Evolutionary conservation across 1,140 invertebrate genomes (phyloP).

Genomic region (Coptotermes formosanus): DNA sequence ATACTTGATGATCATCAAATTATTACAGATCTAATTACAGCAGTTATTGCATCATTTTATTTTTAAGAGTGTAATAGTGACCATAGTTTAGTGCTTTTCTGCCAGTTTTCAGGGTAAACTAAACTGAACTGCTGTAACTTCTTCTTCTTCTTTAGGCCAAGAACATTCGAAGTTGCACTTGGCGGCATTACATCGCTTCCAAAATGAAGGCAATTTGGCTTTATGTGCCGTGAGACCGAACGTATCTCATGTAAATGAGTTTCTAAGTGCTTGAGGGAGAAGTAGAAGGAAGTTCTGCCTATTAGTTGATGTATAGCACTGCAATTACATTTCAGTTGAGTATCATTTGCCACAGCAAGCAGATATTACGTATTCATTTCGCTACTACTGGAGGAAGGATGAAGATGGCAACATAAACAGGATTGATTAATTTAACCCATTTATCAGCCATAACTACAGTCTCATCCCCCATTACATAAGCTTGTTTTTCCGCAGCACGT

Average conservation of each 20-base stretch:
- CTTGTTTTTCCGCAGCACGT: background rate
- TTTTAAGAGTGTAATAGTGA: too few species aligned
- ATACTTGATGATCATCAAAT: too few species aligned
- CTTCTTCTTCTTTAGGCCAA: too few species aligned
- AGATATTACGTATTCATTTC: background rate
- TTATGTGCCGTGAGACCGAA: background rate
- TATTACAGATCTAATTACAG: too few species aligned
- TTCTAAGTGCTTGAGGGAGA: background rate
- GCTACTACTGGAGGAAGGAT: background rate
- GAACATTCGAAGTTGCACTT: background rate
- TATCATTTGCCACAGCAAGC: background rate
- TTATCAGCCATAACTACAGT: background rate
- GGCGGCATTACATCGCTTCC: background rate
- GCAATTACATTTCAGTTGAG: background rate
- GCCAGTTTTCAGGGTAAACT: too few species aligned
- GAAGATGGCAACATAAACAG: background rate
- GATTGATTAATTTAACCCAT: background rate
- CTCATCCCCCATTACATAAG: too few species aligned
- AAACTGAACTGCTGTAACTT: too few species aligned
- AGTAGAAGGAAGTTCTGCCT: background rate
- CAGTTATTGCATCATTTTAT: too few species aligned
- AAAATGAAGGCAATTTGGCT: slow-evolving; percentile 6
- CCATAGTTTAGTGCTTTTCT: too few species aligned
- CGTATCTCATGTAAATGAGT: slow-evolving; percentile 16
- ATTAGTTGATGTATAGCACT: background rate